phyloP scores from a whole-genome alignment of 1,140 invertebrate genomes.

The Triops longicaudatus region DNA sequence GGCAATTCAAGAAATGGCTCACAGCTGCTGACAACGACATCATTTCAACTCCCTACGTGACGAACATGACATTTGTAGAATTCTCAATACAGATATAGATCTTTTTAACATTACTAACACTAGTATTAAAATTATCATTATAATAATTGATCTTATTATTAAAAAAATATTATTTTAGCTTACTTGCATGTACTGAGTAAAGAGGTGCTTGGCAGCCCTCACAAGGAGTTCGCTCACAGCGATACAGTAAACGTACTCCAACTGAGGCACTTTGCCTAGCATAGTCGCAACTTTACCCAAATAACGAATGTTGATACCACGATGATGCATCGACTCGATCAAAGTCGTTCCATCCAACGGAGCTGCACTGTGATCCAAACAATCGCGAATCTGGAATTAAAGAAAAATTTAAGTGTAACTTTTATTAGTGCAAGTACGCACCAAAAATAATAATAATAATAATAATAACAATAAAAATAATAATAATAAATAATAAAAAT shows the following conservation, averaged over 20 bases:
- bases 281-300: constrained; percentile 77
- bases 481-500: too few relatives aligned
- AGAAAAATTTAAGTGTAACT: too few relatives aligned
- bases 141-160: too few relatives aligned
- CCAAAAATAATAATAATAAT: too few relatives aligned
- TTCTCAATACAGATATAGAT: too few relatives aligned
- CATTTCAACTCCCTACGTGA: constrained; percentile 61
- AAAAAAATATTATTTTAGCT: too few relatives aligned
- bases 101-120: too few relatives aligned
- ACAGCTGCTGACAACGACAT: constrained; percentile 81
- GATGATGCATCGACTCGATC: constrained; percentile 83
- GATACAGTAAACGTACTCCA: constrained; percentile 81
- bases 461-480: too few relatives aligned
- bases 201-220: constrained; percentile 85
- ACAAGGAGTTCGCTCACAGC: constrained; percentile 77
- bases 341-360: constrained; percentile 92
- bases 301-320: constrained; percentile 95
- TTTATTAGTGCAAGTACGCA: too few relatives aligned
- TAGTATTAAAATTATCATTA: too few relatives aligned
- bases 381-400: constrained; percentile 67
- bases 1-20: constrained; percentile 91
- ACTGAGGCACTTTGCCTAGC: constrained; percentile 63
- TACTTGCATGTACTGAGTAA: constrained; percentile 81
- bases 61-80: background rate
- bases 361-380: constrained; percentile 79